phyloP scores from a whole-genome alignment of 1,140 invertebrate species.

The Megalonaias nervosa region DNA sequence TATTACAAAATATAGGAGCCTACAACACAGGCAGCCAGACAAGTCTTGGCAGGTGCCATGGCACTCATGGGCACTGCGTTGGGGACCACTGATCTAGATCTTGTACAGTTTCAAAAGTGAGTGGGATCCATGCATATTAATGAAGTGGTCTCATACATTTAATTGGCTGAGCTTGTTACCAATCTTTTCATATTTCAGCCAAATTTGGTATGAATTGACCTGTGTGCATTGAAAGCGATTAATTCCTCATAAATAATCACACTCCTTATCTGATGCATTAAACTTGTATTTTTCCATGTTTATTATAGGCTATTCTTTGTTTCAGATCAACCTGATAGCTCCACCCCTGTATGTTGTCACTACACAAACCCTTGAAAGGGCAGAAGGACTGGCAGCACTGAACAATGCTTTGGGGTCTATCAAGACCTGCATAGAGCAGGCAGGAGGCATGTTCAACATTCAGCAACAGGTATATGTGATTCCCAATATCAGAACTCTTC shows the following conservation, averaged over 20 bases:
- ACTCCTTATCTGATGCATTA: neutral
- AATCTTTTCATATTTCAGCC: no score
- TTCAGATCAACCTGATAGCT: conserved; percentile 96
- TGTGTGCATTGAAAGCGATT: neutral
- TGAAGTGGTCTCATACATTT: no score
- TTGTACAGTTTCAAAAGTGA: no score
- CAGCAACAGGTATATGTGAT: conserved; percentile 87
- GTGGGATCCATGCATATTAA: no score
- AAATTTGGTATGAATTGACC: no score
- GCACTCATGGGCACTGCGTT: no score
- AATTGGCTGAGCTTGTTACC: no score
- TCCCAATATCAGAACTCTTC: no score
- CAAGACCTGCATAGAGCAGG: conserved; percentile 84
- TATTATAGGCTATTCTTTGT: conserved; percentile 3
- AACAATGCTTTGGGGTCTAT: conserved; percentile 92
- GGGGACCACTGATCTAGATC: no score
- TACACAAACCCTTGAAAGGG: conserved; percentile 96
- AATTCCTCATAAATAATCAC: neutral
- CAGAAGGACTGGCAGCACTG: conserved; percentile 91
- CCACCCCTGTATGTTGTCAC: conserved; percentile 99
- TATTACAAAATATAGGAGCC: no score
- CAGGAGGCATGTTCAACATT: conserved; percentile 94
- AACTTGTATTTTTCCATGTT: neutral
- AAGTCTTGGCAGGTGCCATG: no score
- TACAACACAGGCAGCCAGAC: no score